Base-by-base conservation (phyloP, 2,113 vertebrate species). In the Toxotes jaculatrix region DNA sequence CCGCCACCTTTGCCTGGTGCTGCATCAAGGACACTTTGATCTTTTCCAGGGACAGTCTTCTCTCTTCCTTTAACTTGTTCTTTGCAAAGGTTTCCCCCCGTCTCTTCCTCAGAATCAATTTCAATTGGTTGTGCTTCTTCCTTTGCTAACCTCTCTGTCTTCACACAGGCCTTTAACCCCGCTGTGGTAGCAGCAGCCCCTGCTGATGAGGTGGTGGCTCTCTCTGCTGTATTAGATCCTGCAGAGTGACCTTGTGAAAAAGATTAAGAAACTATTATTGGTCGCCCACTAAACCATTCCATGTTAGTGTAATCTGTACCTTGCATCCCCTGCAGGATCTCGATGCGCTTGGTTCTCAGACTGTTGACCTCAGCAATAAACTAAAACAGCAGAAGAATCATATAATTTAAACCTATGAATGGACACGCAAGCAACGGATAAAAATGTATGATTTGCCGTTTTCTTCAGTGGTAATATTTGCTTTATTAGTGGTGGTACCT, bases 281-380 rank as follows among this genome's bases (percentile, higher is more conserved):
- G 4, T 19, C 23, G 1, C 16, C 5, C 23, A 0, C 31, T 17
- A 51, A 74, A 12, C 0, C 13, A 32, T 42, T 62, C n/a, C 21
- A 19, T 43, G 53, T 3, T 0, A 8, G 47, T 3, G 31, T 16
- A 0, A 21, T 43, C 27, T 1, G 14, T 84, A 98, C 98, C 97
- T 97, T 97, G 96, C 81, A 99, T 92, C 57, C 95, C 96, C 83
- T 97, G 97, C 42, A 99, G 95, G 92, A 98, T 95, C 83, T 97
- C 95, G 77, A 99, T 98, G 82, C 97, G 96, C 49, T 96, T 95
- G 55, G 95, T 94, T 92, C 98, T 96, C 90, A 99, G 92, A 3
- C 94, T 85, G 85, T 96, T 95, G 95, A 99, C 96, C 92, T 99
- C 97, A 87, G 95, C 70, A 13, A 95, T 95, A 72, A 96, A 95